phyloP scores from a whole-genome alignment of 2,797 vertebrate genomes.

The Nannoperca obscura region DNA sequence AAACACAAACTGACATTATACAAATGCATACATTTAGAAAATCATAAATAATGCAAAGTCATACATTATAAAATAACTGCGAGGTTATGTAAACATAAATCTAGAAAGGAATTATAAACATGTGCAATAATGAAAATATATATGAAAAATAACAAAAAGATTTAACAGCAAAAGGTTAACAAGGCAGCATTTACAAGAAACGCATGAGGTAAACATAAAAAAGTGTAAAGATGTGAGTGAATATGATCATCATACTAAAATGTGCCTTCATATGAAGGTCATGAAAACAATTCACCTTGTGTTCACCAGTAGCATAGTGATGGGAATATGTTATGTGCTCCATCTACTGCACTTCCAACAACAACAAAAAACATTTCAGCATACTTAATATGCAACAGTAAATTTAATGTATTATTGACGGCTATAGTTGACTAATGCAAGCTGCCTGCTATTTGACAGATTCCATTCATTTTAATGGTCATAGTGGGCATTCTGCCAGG shows the following conservation, averaged over 20 bases:
- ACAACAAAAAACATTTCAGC: conserved; percentile 4
- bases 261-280: conserved; percentile 7
- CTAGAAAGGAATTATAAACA: not conserved
- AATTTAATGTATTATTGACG: conserved; percentile 31
- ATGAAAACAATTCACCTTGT: conserved; percentile 9
- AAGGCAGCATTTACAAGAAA: not conserved
- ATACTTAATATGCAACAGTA: conserved; percentile 21
- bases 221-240: not conserved
- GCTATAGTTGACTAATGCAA: conserved; percentile 26
- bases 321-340: not conserved
- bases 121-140: not conserved
- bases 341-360: not conserved
- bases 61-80: not conserved
- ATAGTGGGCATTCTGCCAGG: conserved; percentile 14
- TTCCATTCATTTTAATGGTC: conserved; percentile 34
- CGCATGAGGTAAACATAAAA: not conserved
- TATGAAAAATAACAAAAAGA: not conserved
- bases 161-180: not conserved
- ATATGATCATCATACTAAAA: not conserved
- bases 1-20: not conserved
- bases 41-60: not conserved
- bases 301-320: not conserved
- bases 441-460: conserved; percentile 33
- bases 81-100: not conserved
- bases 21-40: not conserved